A percentile compares a stretch with the other conserved stretches of the same genome.
These are phyloP conservation scores for Leptinotarsa lineolata DNA, from an alignment of 1,140 invertebrate species.

Conservation along the genomic window DNA sequence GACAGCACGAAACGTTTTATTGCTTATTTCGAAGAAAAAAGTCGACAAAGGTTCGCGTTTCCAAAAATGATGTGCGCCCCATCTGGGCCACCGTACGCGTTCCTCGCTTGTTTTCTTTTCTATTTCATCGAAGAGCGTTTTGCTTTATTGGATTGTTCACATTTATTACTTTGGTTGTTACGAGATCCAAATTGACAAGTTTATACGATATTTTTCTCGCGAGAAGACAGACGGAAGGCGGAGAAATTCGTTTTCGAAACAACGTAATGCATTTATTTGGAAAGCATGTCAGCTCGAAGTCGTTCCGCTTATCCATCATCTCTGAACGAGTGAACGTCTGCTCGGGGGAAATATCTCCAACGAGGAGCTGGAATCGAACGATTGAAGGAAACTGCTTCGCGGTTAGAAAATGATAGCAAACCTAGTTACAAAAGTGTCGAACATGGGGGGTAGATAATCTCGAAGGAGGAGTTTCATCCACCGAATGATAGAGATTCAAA, in stretches of 20 bases:
- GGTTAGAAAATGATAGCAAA: too few relatives aligned
- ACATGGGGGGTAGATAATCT: too few relatives aligned
- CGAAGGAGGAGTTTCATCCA: too few relatives aligned
- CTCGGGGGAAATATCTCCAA: too few relatives aligned
- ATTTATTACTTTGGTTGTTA: background rate
- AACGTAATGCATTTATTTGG: slow-evolving; percentile 6
- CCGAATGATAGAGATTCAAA: too few relatives aligned
- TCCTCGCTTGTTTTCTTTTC: background rate
- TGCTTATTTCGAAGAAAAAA: too few relatives aligned
- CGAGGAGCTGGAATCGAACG: too few relatives aligned
- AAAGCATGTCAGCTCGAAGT: background rate
- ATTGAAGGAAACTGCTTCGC: too few relatives aligned
- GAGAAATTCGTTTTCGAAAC: background rate
- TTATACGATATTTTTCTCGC: slow-evolving; percentile 4
- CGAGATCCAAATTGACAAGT: slow-evolving; percentile 5
- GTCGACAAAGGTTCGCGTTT: too few relatives aligned
- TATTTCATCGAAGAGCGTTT: background rate
- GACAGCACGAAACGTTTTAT: too few relatives aligned
- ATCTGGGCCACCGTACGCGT: background rate
- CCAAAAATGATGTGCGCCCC: background rate
- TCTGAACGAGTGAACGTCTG: background rate
- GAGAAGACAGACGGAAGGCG: background rate
- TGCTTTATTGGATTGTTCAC: background rate
- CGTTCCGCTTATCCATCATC: background rate
- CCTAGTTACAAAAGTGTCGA: too few relatives aligned